Conservation (phyloP, 2,113 vertebrate genomes). For the Phrynosoma platyrhinos region DNA sequence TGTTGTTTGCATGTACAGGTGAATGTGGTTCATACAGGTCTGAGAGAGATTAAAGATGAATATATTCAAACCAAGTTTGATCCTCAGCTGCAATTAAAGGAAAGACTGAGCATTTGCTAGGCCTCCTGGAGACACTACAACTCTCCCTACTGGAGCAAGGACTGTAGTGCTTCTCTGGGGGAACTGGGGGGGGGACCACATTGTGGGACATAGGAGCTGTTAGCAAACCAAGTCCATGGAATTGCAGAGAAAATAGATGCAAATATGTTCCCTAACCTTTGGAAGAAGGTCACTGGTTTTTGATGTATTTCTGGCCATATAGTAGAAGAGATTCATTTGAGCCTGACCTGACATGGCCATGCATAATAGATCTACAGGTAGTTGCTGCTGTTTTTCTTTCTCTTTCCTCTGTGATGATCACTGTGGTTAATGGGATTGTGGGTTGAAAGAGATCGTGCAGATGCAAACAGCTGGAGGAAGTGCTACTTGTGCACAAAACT, state of each 20-base stretch:
- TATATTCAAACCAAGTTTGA: slow-evolving; percentile 30
- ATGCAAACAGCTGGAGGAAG: not conserved
- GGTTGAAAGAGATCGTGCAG: not conserved
- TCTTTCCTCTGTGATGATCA: not conserved
- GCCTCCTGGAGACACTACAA: slow-evolving; percentile 6
- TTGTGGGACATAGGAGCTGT: not conserved
- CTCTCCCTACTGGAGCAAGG: slow-evolving; percentile 10
- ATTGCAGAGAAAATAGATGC: not conserved
- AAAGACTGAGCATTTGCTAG: not conserved
- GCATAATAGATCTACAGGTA: not conserved
- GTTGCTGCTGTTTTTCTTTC: not conserved
- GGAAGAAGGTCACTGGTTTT: not conserved
- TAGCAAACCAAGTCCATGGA: not conserved
- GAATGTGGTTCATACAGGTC: not conserved
- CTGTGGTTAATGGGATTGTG: not conserved
- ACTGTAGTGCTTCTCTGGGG: not conserved
- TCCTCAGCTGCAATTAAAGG: slow-evolving; percentile 39
- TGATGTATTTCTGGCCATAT: not conserved
- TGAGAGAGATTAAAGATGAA: not conserved
- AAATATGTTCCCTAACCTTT: not conserved
- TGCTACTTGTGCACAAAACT: not conserved
- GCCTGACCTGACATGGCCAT: not conserved
- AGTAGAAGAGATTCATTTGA: not conserved
- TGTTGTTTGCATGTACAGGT: not conserved
- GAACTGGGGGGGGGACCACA: too few relatives aligned